phyloP scores from a whole-genome alignment of 2,888 invertebrate genomes.

The Phrixothrix hirtus region DNA sequence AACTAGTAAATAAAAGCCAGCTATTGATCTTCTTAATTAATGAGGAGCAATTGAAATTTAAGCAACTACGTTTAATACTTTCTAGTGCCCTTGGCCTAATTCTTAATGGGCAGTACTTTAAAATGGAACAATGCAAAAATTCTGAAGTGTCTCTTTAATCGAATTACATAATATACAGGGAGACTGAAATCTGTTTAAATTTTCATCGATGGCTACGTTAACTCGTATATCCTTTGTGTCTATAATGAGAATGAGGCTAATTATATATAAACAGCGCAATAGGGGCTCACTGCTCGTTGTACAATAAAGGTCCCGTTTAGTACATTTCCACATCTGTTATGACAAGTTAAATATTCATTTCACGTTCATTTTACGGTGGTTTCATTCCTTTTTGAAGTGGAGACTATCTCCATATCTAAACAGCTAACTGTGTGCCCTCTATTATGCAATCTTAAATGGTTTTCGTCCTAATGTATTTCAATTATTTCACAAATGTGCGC shows the following conservation, averaged over 20 bases:
- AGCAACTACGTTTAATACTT: no score
- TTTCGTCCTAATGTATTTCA: conserved; percentile 35
- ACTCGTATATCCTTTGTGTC: conserved; percentile 19
- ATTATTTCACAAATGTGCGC: conserved; percentile 31
- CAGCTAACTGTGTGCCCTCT: conserved; percentile 31
- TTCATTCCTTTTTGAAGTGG: conserved; percentile 46
- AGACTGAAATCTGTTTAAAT: conserved; percentile 19
- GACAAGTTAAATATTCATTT: conserved; percentile 49
- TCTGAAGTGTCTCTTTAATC: no score
- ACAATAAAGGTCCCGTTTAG: conserved; percentile 44
- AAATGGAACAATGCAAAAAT: no score
- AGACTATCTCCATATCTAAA: conserved; percentile 39
- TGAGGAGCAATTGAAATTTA: no score
- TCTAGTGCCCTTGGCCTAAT: no score
- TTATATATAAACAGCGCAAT: conserved; percentile 34
- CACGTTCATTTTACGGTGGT: conserved; percentile 45
- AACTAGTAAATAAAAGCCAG: no score
- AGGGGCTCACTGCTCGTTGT: conserved; percentile 40
- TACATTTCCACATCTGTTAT: conserved; percentile 48
- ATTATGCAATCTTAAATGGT: conserved; percentile 32
- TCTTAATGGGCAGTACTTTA: no score
- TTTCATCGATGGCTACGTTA: conserved; percentile 15
- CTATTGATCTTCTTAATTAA: no score
- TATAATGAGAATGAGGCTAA: conserved; percentile 28
- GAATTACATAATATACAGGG: no score